Base-by-base conservation (phyloP, 2,888 invertebrate species). In the Xylophagus ater region DNA sequence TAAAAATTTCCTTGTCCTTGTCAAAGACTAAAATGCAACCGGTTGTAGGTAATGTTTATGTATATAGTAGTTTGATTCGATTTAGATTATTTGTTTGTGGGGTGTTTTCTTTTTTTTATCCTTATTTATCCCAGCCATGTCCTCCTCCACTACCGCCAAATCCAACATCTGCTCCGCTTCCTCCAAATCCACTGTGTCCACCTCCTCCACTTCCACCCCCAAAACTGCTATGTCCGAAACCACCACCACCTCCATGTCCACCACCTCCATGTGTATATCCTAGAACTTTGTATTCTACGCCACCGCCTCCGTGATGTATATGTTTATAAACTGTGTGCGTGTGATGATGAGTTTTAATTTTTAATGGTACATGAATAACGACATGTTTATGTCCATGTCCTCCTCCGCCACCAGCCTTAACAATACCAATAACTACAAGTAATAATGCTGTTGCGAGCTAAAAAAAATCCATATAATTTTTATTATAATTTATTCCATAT, bases 291-390 rank as follows among this genome's bases (percentile, higher is more conserved):
- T 50, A 48, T 37, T 40, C 34, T 31, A 68, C 66, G 29, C 63
- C 71, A 3, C 70, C 72, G 24, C 71, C 69, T 47, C 70, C 70
- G 52, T 76, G 76, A 51, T 77, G 78, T 18, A 82, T 66, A 56
- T 81, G 79, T 53, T 83, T 82, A 48, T 78, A 78, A 29, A 81
- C 74, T 29, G 83, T 84, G 56, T 82, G 82, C 37, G 81, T 83
- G 53, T 83, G 82, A 51, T 83, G 80, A 52, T 80, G 74, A 46
- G 78, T 78, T 55, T 84, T 81, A 48, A 84, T 72, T 60, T 78
- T 78, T 58, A 79, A 70, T 2, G 84, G 84, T 34, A 84, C 81
- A 63, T 84, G 83, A 58, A 84, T 83, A 52, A 83, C 71, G 47
- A 83, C 78, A 53, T 79, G 81, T 53, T 78, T 78, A 60, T 78